A percentile compares a stretch with the other conserved stretches of the same genome.
Evolutionary conservation across 2,888 invertebrate genomes (phyloP).

Genomic region (Acanthosepion esculentum): DNA sequence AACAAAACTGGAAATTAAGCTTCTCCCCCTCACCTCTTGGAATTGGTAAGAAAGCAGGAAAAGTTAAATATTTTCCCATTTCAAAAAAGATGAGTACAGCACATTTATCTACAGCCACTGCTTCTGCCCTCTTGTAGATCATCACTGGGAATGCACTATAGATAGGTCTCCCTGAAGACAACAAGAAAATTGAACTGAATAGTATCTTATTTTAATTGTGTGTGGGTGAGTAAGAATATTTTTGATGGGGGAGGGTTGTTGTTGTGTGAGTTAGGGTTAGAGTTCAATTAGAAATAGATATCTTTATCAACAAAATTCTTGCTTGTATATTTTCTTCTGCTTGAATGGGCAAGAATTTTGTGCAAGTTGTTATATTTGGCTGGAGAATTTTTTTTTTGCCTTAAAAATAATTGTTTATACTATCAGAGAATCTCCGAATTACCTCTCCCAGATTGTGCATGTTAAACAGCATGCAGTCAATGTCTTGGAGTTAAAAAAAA

Average conservation of each 20-base stretch:
- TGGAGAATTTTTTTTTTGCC: not conserved
- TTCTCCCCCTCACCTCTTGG: not conserved
- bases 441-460: too few relatives aligned
- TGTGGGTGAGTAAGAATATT: not conserved
- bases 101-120: too few relatives aligned
- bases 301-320: not conserved
- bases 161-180: not conserved
- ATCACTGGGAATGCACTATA: not conserved
- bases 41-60: not conserved
- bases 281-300: not conserved
- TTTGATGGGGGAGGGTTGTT: not conserved
- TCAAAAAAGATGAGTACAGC: not conserved
- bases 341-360: too few relatives aligned
- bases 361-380: not conserved
- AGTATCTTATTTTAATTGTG: not conserved
- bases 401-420: not conserved
- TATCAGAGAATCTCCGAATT: too few relatives aligned
- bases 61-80: not conserved
- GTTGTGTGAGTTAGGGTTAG: not conserved
- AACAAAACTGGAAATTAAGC: not conserved
- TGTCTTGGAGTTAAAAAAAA: too few relatives aligned
- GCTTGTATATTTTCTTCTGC: not conserved
- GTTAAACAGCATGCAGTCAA: too few relatives aligned
- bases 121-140: not conserved
- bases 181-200: not conserved